These are phyloP conservation scores for Seriola quinqueradiata DNA, from an alignment of 2,113 vertebrate genomes.

Conservation along the genomic window DNA sequence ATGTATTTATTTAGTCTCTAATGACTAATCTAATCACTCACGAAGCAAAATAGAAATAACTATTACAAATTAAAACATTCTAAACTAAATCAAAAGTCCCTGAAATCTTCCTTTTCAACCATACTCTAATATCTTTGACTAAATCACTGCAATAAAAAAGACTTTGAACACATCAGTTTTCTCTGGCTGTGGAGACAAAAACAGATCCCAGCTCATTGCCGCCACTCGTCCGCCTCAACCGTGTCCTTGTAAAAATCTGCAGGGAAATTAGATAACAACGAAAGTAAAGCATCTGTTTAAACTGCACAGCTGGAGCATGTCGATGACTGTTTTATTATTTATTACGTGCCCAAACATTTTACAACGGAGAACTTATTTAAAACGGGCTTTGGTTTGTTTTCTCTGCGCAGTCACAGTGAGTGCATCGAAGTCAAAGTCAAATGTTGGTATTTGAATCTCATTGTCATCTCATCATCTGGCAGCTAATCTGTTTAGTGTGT, in stretches of 20 bases:
- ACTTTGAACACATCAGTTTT: neutral
- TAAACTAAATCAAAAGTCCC: too few species aligned
- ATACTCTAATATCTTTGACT: too few species aligned
- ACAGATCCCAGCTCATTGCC: neutral
- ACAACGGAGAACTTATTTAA: neutral
- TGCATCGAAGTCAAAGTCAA: neutral
- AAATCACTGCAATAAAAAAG: neutral
- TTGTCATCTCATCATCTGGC: neutral
- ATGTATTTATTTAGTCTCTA: neutral
- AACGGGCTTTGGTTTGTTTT: neutral
- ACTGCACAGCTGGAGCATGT: constrained; percentile 32
- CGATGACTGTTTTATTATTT: neutral
- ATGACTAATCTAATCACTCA: neutral
- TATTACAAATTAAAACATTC: too few species aligned
- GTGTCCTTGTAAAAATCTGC: neutral
- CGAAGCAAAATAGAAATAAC: neutral
- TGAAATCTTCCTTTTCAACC: too few species aligned
- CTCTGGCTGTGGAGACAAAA: neutral
- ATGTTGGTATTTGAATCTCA: neutral
- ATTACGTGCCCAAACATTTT: neutral
- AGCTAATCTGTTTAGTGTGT: neutral
- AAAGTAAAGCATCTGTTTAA: constrained; percentile 36
- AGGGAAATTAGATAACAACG: constrained; percentile 34
- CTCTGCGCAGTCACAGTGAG: neutral
- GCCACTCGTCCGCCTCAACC: neutral